Evolutionary conservation across 1,140 invertebrate genomes (phyloP).

Genomic region (Heterodera carotae): DNA sequence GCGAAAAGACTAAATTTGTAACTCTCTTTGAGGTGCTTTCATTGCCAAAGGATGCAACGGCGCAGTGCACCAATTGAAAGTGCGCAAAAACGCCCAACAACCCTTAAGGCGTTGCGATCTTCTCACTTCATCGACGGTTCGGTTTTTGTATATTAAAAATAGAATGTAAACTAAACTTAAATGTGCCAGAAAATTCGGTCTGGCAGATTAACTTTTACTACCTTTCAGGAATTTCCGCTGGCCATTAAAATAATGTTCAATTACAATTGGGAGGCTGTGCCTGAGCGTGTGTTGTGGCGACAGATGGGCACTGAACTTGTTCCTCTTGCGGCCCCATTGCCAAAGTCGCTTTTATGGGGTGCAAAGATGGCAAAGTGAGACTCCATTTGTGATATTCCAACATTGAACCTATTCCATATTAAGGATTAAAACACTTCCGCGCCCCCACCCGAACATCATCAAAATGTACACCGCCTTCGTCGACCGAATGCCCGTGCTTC

Average conservation of each 20-base stretch:
- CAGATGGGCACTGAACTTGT: constrained; percentile 49
- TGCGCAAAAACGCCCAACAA: constrained; percentile 1
- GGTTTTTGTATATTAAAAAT: not conserved
- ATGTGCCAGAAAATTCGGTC: too few species aligned
- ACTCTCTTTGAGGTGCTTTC: constrained; percentile 19
- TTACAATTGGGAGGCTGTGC: constrained; percentile 38
- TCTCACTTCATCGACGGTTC: not conserved
- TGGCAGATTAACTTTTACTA: not conserved
- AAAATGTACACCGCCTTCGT: constrained; percentile 53
- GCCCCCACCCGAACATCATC: constrained; percentile 48
- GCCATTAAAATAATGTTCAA: constrained; percentile 56
- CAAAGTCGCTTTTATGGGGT: constrained; percentile 32
- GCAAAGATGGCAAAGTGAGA: constrained; percentile 37
- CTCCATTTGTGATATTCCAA: not conserved
- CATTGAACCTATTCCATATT: constrained; percentile 6
- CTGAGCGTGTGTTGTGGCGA: constrained; percentile 40
- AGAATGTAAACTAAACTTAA: too few species aligned
- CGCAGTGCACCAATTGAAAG: constrained; percentile 33
- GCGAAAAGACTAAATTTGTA: not conserved
- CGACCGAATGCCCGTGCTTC: constrained; percentile 42
- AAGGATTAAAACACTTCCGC: constrained; percentile 41
- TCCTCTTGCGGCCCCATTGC: constrained; percentile 38
- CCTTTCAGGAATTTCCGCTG: constrained; percentile 42
- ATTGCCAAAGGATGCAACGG: constrained; percentile 36
- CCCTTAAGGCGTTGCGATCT: too few species aligned